Conservation (phyloP, 2,888 invertebrate genomes). For the Drosophila nigritarsus region DNA sequence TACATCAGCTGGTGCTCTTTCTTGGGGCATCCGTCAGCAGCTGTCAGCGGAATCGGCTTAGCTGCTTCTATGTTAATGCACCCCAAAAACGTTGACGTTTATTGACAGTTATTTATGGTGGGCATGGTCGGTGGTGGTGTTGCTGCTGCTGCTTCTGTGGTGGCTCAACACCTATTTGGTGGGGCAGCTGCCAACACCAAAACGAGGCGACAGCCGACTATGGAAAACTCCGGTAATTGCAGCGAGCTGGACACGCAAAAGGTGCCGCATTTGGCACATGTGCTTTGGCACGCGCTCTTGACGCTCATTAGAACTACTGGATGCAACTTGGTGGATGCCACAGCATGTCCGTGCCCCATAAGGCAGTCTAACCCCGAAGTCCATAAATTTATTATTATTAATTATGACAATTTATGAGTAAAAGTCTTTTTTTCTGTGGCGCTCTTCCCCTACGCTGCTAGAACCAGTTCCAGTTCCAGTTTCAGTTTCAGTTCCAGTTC, state of each 20-base stretch:
- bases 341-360: slow-evolving; percentile 52
- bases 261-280: slow-evolving; percentile 69
- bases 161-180: slow-evolving; percentile 63
- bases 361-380: slow-evolving; percentile 40
- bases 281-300: slow-evolving; percentile 68
- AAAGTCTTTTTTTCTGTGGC: slow-evolving; percentile 58
- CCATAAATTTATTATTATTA: slow-evolving; percentile 75
- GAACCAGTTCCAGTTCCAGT: slow-evolving; percentile 24
- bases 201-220: slow-evolving; percentile 60
- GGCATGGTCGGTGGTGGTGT: slow-evolving; percentile 39
- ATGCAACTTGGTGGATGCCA: slow-evolving; percentile 22
- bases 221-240: slow-evolving; percentile 76
- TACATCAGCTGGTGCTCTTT: slow-evolving; percentile 26
- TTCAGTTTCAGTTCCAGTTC: slow-evolving; percentile 24
- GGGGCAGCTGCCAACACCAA: slow-evolving; percentile 56
- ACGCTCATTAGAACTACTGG: slow-evolving; percentile 65
- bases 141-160: slow-evolving; percentile 20
- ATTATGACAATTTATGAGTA: slow-evolving; percentile 78
- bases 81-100: slow-evolving; percentile 77
- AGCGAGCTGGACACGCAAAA: slow-evolving; percentile 40
- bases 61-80: slow-evolving; percentile 75
- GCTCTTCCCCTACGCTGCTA: slow-evolving; percentile 31
- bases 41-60: slow-evolving; percentile 73
- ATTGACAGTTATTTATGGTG: slow-evolving; percentile 80
- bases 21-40: slow-evolving; percentile 52